Percentiles rank a stretch among this genome's conserved stretches.
Conservation (phyloP, 2,888 invertebrate genomes). For the Drosophila paranaensis region DNA sequence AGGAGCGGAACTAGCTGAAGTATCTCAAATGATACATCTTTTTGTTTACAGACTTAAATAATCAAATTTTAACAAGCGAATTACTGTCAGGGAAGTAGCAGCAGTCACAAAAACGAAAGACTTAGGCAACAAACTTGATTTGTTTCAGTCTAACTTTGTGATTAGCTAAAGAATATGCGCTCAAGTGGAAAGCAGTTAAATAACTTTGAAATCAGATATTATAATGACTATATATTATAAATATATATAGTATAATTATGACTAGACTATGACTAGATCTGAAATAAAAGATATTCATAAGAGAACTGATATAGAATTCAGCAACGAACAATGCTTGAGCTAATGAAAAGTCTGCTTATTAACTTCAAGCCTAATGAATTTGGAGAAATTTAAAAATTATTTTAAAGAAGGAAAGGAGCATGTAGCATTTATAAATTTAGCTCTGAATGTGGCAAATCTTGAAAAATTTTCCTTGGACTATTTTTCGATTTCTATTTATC, state of each 20-base stretch:
- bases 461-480: neutral
- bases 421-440: too few relatives aligned
- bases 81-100: neutral
- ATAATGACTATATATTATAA: neutral
- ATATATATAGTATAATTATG: neutral
- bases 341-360: neutral
- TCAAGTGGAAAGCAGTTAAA: slow-evolving; percentile 1
- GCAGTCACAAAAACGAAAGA: slow-evolving; percentile 27
- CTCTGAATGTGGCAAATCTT: neutral
- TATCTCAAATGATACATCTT: neutral
- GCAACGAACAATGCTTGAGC: neutral
- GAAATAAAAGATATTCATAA: neutral
- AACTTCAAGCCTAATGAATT: too few relatives aligned
- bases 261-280: neutral
- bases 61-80: neutral
- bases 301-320: neutral
- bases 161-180: neutral
- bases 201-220: neutral
- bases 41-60: neutral
- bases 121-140: slow-evolving; percentile 41
- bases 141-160: neutral
- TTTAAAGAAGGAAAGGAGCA: too few relatives aligned
- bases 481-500: neutral
- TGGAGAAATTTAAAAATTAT: too few relatives aligned
- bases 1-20: neutral